Conservation (phyloP, 2,113 vertebrate genomes). For the Azemiops feae region DNA sequence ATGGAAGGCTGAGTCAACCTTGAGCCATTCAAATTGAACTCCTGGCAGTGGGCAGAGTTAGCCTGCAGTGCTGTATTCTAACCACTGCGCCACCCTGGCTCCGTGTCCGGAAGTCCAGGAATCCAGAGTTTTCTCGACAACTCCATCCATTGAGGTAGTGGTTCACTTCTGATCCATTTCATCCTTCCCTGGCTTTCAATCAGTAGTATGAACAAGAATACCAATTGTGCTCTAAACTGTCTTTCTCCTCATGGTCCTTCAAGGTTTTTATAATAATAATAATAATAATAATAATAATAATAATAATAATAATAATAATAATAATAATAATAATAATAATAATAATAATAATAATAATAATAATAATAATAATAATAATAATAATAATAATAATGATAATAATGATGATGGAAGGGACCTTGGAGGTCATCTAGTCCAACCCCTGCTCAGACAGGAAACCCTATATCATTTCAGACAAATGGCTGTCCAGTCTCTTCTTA, state of each 20-base stretch:
- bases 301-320: too few species aligned
- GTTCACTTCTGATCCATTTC: not conserved
- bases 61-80: not conserved
- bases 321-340: too few species aligned
- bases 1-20: not conserved
- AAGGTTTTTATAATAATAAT: too few species aligned
- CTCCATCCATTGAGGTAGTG: not conserved
- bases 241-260: not conserved
- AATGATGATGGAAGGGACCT: too few species aligned
- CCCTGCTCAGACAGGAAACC: too few species aligned
- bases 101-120: not conserved
- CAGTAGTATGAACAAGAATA: not conserved
- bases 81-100: not conserved
- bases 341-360: too few species aligned
- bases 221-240: not conserved
- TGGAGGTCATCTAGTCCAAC: too few species aligned
- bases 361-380: too few species aligned
- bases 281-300: too few species aligned
- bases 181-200: not conserved
- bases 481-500: too few species aligned
- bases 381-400: too few species aligned
- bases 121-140: not conserved
- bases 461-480: too few species aligned
- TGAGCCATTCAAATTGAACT: not conserved
- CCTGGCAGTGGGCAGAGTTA: not conserved